Percentiles rank a stretch among this genome's conserved stretches.
Evolutionary conservation across 2,888 invertebrate species (phyloP).

Genomic region (Drosophila sordidula): DNA sequence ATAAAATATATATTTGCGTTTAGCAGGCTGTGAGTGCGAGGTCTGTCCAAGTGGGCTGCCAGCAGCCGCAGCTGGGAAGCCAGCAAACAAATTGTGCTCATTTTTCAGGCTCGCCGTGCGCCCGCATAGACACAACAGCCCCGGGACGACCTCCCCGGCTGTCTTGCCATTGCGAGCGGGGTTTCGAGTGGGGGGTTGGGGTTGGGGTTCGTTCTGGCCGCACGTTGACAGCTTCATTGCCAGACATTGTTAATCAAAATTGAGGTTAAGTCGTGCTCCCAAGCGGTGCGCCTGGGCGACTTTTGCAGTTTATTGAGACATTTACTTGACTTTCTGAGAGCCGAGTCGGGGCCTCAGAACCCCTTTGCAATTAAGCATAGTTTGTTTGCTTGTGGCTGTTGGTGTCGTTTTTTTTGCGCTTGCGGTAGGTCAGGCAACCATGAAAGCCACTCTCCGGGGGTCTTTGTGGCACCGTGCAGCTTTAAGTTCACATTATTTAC

Average conservation of each 20-base stretch:
- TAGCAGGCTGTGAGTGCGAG: constrained; percentile 34
- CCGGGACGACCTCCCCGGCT: constrained; percentile 12
- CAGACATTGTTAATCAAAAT: constrained; percentile 81
- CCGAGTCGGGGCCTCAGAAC: constrained; percentile 26
- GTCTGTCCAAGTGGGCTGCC: constrained; percentile 45
- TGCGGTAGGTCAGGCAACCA: constrained; percentile 53
- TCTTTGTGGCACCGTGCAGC: constrained; percentile 10
- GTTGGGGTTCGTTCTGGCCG: constrained; percentile 31
- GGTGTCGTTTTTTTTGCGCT: constrained; percentile 1
- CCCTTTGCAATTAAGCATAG: constrained; percentile 67
- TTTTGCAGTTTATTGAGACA: constrained; percentile 67
- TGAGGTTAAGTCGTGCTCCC: constrained; percentile 75
- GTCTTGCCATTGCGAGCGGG: constrained; percentile 1
- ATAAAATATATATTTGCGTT: constrained; percentile 65
- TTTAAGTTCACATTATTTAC: constrained; percentile 36
- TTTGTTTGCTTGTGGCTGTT: constrained; percentile 55
- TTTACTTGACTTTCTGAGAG: constrained; percentile 61
- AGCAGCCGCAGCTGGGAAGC: constrained; percentile 47
- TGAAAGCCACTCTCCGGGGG: constrained; percentile 18
- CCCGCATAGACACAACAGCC: constrained; percentile 5
- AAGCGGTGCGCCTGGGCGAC: constrained; percentile 43
- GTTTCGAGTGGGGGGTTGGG: neutral
- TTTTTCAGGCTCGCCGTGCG: constrained; percentile 63
- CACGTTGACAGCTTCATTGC: constrained; percentile 79
- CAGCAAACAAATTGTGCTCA: constrained; percentile 73